Evolutionary conservation across 2,888 invertebrate species (phyloP), one percentile per base, ranked within the genome.

Genomic region (Proisotoma minuta): DNA sequence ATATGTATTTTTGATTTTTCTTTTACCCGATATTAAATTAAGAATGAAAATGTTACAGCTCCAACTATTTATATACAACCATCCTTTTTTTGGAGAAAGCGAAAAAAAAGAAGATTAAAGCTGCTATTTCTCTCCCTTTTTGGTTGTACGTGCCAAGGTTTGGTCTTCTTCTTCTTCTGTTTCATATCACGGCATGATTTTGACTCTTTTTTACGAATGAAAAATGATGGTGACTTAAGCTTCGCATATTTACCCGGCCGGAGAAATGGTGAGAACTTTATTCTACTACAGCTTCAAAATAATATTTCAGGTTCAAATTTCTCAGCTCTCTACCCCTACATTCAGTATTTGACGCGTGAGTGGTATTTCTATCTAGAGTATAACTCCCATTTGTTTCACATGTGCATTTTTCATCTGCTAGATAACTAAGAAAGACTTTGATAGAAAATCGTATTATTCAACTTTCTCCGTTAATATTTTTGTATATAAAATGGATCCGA

Each of bases 331-430:
- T 76, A 77, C 74, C 76, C 77, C 60, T 78, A 77, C 74, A 78
- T 79, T 74, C 77, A 77, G 74, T 78, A 77, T 72, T 75, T 79
- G 70, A 78, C 78, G 74, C 78, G 79, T 79, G 76, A 79, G 79
- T 78, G 76, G 73, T 34, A 51, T 59, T 49, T 50, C 60, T 29
- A 47, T 18, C 34, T 34, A 34, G 8, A n/a, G 59, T 60, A 60
- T 62, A 56, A 60, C 52, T 65, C 65, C 64, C 65, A 65, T 65
- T 68, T 68, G 63, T 65, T 68, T 68, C 65, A 65, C 57, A 59
- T 63, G 65, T 68, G 63, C 68, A 65, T 68, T 68, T 68, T 68
- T 68, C 68, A 68, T 63, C 57, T 57, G 8, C 34, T 10, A 34
- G 15, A 34, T 8, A 10, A 24, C 58, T 28, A 22, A 27, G 47